These are phyloP conservation scores for Hemibagrus guttatus DNA, from an alignment of 2,797 vertebrate genomes.

Conservation along the genomic window DNA sequence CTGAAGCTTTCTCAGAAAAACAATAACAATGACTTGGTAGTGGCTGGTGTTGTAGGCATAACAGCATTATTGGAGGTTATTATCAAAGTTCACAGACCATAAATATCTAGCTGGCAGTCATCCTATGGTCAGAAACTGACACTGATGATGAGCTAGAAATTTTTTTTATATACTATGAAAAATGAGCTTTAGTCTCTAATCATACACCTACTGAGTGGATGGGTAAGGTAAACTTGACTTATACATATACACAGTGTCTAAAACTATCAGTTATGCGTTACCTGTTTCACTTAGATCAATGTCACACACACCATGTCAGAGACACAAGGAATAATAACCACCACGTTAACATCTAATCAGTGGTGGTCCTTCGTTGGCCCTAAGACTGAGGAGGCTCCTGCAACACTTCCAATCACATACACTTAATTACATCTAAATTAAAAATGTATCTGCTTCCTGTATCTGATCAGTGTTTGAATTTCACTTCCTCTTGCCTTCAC, in stretches of 20 bases:
- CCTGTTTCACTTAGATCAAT: neutral
- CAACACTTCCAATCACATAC: neutral
- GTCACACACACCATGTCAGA: constrained; percentile 2
- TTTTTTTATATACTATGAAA: too few species aligned
- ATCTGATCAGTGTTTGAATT: constrained; percentile 25
- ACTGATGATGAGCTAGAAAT: neutral
- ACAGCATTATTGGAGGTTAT: too few species aligned
- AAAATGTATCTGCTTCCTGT: constrained; percentile 45
- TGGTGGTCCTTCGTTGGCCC: neutral
- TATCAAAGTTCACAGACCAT: neutral
- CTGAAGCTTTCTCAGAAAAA: neutral
- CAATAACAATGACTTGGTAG: neutral
- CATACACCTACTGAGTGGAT: neutral
- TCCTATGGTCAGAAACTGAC: neutral
- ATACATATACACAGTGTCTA: neutral
- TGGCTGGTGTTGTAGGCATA: neutral
- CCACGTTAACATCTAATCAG: neutral
- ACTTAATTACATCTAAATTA: constrained; percentile 23
- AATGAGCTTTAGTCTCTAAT: neutral
- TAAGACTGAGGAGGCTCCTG: neutral
- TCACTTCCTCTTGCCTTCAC: constrained; percentile 44
- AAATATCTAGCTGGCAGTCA: neutral
- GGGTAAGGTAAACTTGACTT: too few species aligned
- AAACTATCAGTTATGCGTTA: neutral
- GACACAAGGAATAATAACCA: neutral